Base-by-base conservation (phyloP, 2,888 invertebrate species). In the Scaeva pyrastri region DNA sequence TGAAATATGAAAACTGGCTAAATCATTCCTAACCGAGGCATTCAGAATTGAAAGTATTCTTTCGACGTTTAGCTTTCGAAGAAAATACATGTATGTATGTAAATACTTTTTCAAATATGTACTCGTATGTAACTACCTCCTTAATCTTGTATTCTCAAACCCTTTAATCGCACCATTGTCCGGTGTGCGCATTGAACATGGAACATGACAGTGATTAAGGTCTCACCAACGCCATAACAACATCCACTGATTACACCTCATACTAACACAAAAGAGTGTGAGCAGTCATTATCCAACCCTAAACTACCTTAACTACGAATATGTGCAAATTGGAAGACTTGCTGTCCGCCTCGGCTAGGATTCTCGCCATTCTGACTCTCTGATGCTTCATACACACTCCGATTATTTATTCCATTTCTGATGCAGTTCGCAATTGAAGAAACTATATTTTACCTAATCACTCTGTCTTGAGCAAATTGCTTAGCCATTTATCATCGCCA, bases 391-490 rank as follows among this genome's bases (percentile, higher is more conserved):
- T 19, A 58, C 31, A 39, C 39, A 70, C 50, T 62, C 36, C 23
- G 26, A 70, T 68, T 64, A 7, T 7, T 41, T 56, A 23, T 43
- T 16, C 56, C 5, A 7, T 31, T 8, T 31, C 8, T 5, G 31
- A 31, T 55, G 19, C 39, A n/a, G 36, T 39, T 31, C 31, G 56
- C 85, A 81, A 73, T 68, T 74, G 73, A 7, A 78, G 71, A 76
- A 68, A 86, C 77, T 74, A 77, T 41, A 78, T 76, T 86, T 82
- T 48, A 74, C 77, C 86, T 78, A 86, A 78, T 82, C 86, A 75
- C 74, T 77, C 77, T 74, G 85, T 82, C 86, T 71, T 21, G 36
- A 55, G 82, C 73, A 82, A 78, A 86, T 82, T 86, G 74, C 43
- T 77, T 21, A 36, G 39, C 71, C 86, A 74, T 86, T 74, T 73